Percentiles rank a stretch among this genome's conserved stretches.
These are phyloP conservation scores for Meteorus cinctellus DNA, from an alignment of 2,888 invertebrate species.

Conservation along the genomic window DNA sequence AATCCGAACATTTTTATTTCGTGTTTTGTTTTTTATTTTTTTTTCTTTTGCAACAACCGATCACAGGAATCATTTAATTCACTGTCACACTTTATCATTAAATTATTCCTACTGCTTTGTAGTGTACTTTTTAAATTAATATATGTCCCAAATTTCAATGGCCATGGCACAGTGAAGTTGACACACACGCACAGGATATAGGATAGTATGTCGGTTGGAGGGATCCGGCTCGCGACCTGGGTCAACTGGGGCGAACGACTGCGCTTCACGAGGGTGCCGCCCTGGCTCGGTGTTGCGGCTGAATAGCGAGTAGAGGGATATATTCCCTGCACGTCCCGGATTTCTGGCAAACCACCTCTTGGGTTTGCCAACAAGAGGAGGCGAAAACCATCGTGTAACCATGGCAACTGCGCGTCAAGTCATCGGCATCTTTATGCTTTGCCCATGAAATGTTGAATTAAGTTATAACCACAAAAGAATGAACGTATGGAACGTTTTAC, in stretches of 20 bases:
- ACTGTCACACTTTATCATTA: too few species aligned
- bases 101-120: too few species aligned
- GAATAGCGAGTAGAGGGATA: conserved; percentile 53
- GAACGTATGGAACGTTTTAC: too few species aligned
- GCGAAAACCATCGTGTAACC: conserved; percentile 54
- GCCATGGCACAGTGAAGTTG: not conserved
- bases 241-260: conserved; percentile 67
- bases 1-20: not conserved
- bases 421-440: conserved; percentile 44
- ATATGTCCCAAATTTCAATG: too few species aligned
- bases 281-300: conserved; percentile 61
- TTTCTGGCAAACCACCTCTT: conserved; percentile 37
- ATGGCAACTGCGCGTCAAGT: conserved; percentile 56
- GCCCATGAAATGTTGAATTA: too few species aligned
- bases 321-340: conserved; percentile 55
- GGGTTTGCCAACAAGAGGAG: conserved; percentile 21
- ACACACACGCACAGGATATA: not conserved
- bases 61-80: too few species aligned
- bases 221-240: conserved; percentile 59
- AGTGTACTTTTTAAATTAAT: too few species aligned
- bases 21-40: too few species aligned
- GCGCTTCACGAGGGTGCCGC: conserved; percentile 68
- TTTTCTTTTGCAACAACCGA: not conserved
- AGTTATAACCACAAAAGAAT: too few species aligned
- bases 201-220: not conserved